These are phyloP conservation scores for Temnopleurus reevesii DNA, from an alignment of 53 echinoderm and acorn worm genomes.

Conservation along the genomic window DNA sequence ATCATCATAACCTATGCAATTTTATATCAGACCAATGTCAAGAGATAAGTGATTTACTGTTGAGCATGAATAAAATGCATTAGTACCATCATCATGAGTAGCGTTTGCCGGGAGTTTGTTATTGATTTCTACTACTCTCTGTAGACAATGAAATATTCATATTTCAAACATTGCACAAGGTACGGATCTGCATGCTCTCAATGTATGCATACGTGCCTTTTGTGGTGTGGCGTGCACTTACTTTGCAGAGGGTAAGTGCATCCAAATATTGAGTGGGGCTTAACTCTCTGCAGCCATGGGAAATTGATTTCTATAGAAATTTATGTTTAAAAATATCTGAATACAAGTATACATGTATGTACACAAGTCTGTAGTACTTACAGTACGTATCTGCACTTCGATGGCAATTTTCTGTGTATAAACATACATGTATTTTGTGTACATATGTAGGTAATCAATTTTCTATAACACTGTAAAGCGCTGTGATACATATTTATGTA, in stretches of 20 bases:
- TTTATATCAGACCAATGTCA: conserved; percentile 25
- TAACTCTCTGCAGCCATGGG: too few relatives aligned
- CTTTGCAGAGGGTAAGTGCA: background rate
- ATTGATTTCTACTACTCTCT: conserved; percentile 36
- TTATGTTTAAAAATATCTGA: too few relatives aligned
- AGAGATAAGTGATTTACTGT: background rate
- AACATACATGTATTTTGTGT: too few relatives aligned
- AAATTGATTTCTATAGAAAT: too few relatives aligned
- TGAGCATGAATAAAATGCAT: background rate
- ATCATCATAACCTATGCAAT: too few relatives aligned
- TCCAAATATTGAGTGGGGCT: background rate
- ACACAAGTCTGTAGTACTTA: too few relatives aligned
- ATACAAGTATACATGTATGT: too few relatives aligned
- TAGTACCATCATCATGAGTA: conserved; percentile 1
- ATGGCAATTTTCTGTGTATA: too few relatives aligned
- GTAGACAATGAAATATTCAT: conserved; percentile 55
- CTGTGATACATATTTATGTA: too few relatives aligned
- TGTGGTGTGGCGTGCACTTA: background rate
- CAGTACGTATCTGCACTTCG: too few relatives aligned
- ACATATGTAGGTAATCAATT: too few relatives aligned
- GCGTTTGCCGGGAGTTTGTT: background rate
- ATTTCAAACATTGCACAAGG: background rate
- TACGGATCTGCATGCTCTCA: background rate
- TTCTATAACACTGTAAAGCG: too few relatives aligned
- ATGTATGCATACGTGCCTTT: background rate